Evolutionary conservation across 2,113 vertebrate species (phyloP).

Genomic region (Ceyx melanurus): DNA sequence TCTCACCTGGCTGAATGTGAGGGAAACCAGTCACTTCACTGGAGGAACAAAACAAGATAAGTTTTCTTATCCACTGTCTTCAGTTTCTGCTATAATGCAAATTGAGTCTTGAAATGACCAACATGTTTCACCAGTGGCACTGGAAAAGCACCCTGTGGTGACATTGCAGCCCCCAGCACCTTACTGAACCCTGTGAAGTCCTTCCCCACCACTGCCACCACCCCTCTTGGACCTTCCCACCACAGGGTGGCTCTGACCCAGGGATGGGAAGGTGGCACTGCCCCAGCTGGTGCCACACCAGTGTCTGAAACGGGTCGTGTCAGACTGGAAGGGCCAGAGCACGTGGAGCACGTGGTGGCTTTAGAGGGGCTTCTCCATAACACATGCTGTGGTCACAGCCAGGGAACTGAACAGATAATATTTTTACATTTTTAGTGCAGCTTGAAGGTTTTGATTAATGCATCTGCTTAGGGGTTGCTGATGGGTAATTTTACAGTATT

Average conservation of each 20-base stretch:
- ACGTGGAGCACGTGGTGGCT: not conserved
- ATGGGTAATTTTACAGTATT: not conserved
- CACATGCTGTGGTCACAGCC: not conserved
- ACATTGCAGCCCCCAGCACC: not conserved
- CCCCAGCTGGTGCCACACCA: rapidly evolving
- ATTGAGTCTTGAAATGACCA: not conserved
- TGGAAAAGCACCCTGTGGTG: not conserved
- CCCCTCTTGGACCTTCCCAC: not conserved
- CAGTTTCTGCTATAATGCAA: not conserved
- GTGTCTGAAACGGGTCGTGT: not conserved
- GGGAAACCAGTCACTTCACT: not conserved
- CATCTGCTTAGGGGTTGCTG: not conserved
- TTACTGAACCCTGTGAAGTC: not conserved
- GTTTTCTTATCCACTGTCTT: not conserved
- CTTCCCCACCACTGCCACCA: not conserved
- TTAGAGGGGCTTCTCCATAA: not conserved
- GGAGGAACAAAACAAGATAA: not conserved
- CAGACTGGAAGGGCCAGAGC: not conserved
- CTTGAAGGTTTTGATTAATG: not conserved
- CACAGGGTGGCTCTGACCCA: not conserved
- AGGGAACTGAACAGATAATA: not conserved
- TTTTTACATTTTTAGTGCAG: not conserved
- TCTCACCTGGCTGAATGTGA: not conserved
- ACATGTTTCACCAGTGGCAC: not conserved
- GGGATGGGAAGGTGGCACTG: rapidly evolving